Conservation (phyloP, 2,113 vertebrate genomes). For the Clinocottus analis region DNA sequence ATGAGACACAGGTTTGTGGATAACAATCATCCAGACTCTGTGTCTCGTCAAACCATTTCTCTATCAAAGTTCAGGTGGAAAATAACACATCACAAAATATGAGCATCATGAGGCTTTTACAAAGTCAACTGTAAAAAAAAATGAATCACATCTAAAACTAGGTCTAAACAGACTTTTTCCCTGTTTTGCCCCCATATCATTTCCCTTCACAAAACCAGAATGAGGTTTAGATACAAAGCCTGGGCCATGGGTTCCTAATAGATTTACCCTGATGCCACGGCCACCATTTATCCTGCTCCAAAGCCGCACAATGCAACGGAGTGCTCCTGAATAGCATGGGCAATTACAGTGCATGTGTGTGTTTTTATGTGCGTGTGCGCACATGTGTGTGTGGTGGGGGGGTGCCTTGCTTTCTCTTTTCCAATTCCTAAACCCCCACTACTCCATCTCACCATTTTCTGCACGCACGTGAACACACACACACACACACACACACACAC, state of each 20-base stretch:
- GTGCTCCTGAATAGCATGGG: slow-evolving; percentile 92
- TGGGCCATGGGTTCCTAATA: slow-evolving; percentile 93
- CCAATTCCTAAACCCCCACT: slow-evolving; percentile 68
- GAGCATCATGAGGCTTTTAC: slow-evolving; percentile 28
- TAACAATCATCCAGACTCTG: slow-evolving; percentile 48
- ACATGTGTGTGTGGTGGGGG: slow-evolving; percentile 3
- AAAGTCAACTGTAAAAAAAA: slow-evolving; percentile 40
- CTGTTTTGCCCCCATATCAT: slow-evolving; percentile 86
- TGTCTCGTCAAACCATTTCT: slow-evolving; percentile 49
- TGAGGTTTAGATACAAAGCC: slow-evolving; percentile 86
- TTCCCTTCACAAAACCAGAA: slow-evolving; percentile 86
- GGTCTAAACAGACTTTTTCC: slow-evolving; percentile 82
- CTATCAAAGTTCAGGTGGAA: slow-evolving; percentile 44
- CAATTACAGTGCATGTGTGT: slow-evolving; percentile 92
- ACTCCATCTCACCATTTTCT: slow-evolving; percentile 58
- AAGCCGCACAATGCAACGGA: slow-evolving; percentile 93
- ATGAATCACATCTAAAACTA: slow-evolving; percentile 88
- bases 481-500: slow-evolving; percentile 72
- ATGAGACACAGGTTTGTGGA: slow-evolving; percentile 29
- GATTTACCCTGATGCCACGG: slow-evolving; percentile 93
- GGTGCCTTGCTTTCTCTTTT: slow-evolving; percentile 50
- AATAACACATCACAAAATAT: slow-evolving; percentile 38
- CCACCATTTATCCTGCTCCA: slow-evolving; percentile 97
- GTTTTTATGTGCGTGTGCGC: background rate
- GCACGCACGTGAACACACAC: slow-evolving; percentile 74